These are phyloP conservation scores for Potamilus streckersoni DNA, from an alignment of 1,140 invertebrate species.

Conservation along the genomic window DNA sequence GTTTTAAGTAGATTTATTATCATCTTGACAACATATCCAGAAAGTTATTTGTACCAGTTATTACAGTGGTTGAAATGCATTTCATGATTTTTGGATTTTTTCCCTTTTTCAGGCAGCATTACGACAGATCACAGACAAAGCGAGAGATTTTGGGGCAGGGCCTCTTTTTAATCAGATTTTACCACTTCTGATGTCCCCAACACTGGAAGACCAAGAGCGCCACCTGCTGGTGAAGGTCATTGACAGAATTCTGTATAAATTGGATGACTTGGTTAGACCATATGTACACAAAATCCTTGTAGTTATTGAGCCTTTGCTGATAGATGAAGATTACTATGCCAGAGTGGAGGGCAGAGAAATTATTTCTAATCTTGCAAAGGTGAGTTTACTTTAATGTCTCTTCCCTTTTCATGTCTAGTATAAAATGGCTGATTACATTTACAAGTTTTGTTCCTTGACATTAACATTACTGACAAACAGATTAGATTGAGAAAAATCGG, in stretches of 20 bases:
- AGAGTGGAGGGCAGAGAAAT: slow-evolving; percentile 99
- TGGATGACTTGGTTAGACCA: slow-evolving; percentile 98
- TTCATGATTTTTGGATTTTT: slow-evolving; percentile 1
- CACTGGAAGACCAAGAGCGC: slow-evolving; percentile 98
- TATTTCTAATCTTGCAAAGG: slow-evolving; percentile 98
- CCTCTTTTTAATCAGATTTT: slow-evolving; percentile 99
- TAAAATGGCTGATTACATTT: too few species aligned
- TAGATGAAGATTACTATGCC: slow-evolving; percentile 99
- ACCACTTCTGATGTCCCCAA: slow-evolving; percentile 98
- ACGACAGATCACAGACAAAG: slow-evolving; percentile 98
- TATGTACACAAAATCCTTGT: slow-evolving; percentile 99
- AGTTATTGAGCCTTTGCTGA: slow-evolving; percentile 98
- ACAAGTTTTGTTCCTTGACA: too few species aligned
- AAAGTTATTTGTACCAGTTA: too few species aligned
- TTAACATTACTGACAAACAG: too few species aligned
- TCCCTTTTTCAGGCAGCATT: slow-evolving; percentile 76
- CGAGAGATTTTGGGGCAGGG: slow-evolving; percentile 97
- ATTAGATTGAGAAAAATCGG: too few species aligned
- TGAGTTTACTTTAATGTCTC: slow-evolving; percentile 32
- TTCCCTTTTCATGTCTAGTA: too few species aligned
- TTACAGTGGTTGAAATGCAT: not conserved
- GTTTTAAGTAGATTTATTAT: too few species aligned
- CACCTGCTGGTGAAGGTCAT: slow-evolving; percentile 99
- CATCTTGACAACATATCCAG: too few species aligned
- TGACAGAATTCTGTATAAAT: slow-evolving; percentile 97